A percentile compares a stretch with the other conserved stretches of the same genome.
Conservation (phyloP, 2,797 vertebrate genomes). For the Apogon hyalosoma region DNA sequence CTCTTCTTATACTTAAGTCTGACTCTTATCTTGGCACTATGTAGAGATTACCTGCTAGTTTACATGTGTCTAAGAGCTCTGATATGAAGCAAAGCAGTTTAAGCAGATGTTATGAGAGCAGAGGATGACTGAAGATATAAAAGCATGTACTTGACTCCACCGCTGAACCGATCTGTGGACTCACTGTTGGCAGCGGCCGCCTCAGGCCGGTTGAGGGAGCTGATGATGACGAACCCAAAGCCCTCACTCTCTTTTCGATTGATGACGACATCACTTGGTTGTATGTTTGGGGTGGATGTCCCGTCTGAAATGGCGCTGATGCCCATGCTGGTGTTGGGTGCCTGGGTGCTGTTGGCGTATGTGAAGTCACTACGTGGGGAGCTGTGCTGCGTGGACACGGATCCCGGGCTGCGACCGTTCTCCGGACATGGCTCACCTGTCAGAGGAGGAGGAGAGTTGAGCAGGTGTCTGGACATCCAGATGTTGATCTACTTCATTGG, state of each 20-base stretch:
- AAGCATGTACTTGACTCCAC: conserved; percentile 14
- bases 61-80: conserved; percentile 27
- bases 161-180: conserved; percentile 44
- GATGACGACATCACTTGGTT: conserved; percentile 92
- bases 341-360: conserved; percentile 88
- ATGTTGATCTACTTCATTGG: too few species aligned
- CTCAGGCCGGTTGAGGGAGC: conserved; percentile 96
- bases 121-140: conserved; percentile 16
- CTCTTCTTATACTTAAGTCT: conserved; percentile 35
- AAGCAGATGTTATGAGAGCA: conserved; percentile 3
- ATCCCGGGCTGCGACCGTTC: conserved; percentile 95
- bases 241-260: conserved; percentile 97
- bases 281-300: conserved; percentile 82
- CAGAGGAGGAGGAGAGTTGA: conserved; percentile 57
- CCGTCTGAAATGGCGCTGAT: conserved; percentile 84
- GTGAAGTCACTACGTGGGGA: conserved; percentile 95
- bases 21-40: conserved; percentile 24
- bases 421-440: conserved; percentile 92
- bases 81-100: background rate
- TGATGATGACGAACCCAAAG: conserved; percentile 99
- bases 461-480: too few species aligned
- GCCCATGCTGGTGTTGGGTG: conserved; percentile 72
- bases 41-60: conserved; percentile 21
- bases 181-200: conserved; percentile 89
- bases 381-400: conserved; percentile 95